Percentiles rank a stretch among this genome's conserved stretches.
phyloP scores from a whole-genome alignment of 2,113 vertebrate genomes.

The Tetraodon nigroviridis region DNA sequence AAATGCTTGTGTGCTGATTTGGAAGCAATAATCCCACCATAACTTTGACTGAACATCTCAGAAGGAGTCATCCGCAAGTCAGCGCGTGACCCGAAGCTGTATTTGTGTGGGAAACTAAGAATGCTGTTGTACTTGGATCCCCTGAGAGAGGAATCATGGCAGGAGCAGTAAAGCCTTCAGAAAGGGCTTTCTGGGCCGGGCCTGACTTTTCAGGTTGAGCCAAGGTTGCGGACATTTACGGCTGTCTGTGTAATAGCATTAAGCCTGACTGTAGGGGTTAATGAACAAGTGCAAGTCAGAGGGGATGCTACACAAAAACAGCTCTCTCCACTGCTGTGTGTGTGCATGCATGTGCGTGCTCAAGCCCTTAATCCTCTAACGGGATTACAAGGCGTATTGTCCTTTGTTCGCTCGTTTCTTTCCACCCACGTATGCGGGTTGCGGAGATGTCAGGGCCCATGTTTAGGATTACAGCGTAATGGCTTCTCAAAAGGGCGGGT shows the following conservation, averaged over 20 bases:
- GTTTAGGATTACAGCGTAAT: constrained; percentile 52
- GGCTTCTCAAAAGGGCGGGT: constrained; percentile 28
- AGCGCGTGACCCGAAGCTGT: not conserved
- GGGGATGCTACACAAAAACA: constrained; percentile 42
- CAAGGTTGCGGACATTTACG: constrained; percentile 17
- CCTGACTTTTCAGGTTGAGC: constrained; percentile 15
- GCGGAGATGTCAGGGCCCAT: constrained; percentile 53
- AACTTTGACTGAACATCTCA: constrained; percentile 14
- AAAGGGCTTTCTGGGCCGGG: not conserved
- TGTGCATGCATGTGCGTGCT: constrained; percentile 14
- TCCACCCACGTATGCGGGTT: constrained; percentile 47
- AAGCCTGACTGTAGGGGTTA: constrained; percentile 36
- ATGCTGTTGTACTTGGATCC: constrained; percentile 9
- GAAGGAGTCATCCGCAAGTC: constrained; percentile 10
- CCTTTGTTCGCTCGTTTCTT: constrained; percentile 62
- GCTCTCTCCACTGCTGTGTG: constrained; percentile 3
- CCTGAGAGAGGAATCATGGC: constrained; percentile 9
- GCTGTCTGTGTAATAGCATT: constrained; percentile 31
- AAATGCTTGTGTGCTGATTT: not conserved
- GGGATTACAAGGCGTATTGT: constrained; percentile 68
- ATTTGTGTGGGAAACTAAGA: not conserved
- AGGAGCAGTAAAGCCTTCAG: constrained; percentile 8
- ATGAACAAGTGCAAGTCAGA: constrained; percentile 48
- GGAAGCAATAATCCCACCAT: constrained; percentile 1
- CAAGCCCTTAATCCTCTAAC: constrained; percentile 65